Conservation (phyloP, 2,797 vertebrate genomes). For the Sciurus carolinensis region DNA sequence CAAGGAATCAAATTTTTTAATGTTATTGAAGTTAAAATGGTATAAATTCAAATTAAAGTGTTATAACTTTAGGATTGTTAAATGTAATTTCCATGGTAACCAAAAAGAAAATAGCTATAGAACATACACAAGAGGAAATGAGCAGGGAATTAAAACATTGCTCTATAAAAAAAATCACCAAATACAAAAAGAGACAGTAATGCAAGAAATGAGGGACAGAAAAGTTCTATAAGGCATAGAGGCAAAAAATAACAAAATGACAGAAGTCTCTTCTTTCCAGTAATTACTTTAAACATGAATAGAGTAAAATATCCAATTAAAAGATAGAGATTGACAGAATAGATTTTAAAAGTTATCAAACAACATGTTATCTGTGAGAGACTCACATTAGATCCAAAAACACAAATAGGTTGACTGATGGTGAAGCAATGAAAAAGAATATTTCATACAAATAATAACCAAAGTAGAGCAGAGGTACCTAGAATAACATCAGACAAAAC, state of each 20-base stretch:
- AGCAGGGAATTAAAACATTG: background rate
- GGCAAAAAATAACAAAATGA: background rate
- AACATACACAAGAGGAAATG: constrained; percentile 18
- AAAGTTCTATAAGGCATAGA: background rate
- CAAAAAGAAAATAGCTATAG: background rate
- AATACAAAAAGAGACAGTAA: background rate
- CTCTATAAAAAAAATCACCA: background rate
- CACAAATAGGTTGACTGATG: background rate
- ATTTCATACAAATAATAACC: background rate
- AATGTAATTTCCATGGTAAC: constrained; percentile 29
- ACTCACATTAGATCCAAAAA: background rate
- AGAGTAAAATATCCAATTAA: background rate
- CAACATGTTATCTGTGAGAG: background rate
- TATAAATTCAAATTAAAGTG: constrained; percentile 11
- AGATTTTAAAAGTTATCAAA: background rate
- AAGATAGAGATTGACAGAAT: background rate
- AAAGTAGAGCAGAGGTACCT: background rate
- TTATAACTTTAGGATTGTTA: background rate
- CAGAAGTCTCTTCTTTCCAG: background rate
- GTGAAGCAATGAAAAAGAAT: background rate
- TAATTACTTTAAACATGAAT: background rate
- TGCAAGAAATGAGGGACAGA: background rate
- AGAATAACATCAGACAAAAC: background rate
- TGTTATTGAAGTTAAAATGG: background rate
- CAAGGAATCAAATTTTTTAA: background rate